Evolutionary conservation across 2,113 vertebrate genomes (phyloP).

Genomic region (Vireo altiloquus): DNA sequence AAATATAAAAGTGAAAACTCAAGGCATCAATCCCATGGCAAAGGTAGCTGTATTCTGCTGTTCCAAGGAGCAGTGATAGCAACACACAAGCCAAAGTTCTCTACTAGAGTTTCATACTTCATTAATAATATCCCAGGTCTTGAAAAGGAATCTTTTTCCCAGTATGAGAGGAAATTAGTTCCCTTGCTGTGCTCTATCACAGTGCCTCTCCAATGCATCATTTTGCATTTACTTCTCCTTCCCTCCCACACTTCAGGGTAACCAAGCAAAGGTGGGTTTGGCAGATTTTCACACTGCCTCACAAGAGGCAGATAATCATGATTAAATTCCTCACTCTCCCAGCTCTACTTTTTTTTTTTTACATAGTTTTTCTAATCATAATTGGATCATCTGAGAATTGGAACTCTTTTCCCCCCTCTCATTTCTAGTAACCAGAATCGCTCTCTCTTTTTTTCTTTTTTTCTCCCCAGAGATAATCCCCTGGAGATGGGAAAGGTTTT

Average conservation of each 20-base stretch:
- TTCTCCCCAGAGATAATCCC: conserved; percentile 18
- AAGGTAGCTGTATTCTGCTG: neutral
- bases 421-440: neutral
- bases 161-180: neutral
- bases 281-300: conserved; percentile 22
- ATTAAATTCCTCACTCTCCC: conserved; percentile 28
- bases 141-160: neutral
- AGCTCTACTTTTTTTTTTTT: neutral
- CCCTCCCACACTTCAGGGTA: neutral
- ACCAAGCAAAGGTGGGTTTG: neutral
- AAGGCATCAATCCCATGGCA: neutral
- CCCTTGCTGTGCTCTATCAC: neutral
- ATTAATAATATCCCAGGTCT: neutral
- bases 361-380: conserved; percentile 52
- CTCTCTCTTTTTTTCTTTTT: neutral
- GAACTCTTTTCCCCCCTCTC: neutral
- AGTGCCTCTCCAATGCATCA: neutral
- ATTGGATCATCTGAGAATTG: conserved; percentile 62
- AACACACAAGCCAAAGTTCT: neutral
- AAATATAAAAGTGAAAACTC: too few relatives aligned
- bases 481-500: conserved; percentile 48
- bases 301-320: conserved; percentile 22
- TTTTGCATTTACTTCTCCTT: neutral
- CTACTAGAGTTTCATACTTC: neutral
- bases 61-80: neutral